These are phyloP conservation scores for Zeus faber DNA, from an alignment of 2,113 vertebrate genomes.

Conservation along the genomic window DNA sequence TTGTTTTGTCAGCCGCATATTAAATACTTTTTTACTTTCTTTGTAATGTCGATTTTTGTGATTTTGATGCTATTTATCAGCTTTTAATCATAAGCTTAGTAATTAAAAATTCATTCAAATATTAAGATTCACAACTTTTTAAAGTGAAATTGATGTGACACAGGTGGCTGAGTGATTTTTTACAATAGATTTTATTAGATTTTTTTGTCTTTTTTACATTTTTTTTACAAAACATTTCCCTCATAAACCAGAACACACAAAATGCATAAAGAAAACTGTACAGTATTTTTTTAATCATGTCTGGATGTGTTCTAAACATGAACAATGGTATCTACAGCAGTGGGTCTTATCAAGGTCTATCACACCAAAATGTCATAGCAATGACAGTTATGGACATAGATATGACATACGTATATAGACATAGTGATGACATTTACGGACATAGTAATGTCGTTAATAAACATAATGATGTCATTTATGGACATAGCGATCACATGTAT, in stretches of 20 bases:
- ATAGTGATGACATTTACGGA: neutral
- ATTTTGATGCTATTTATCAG: too few species aligned
- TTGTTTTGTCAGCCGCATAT: too few species aligned
- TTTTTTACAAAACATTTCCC: conserved; percentile 76
- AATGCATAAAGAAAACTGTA: conserved; percentile 78
- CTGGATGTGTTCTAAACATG: conserved; percentile 71
- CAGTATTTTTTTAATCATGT: conserved; percentile 67
- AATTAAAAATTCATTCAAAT: too few species aligned
- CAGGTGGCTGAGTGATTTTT: conserved; percentile 50
- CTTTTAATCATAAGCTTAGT: too few species aligned
- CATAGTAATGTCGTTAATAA: too few species aligned
- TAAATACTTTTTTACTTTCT: too few species aligned
- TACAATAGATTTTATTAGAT: conserved; percentile 67
- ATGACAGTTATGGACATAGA: conserved; percentile 44
- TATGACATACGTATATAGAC: too few species aligned
- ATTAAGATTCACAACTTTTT: too few species aligned
- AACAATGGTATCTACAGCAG: conserved; percentile 76
- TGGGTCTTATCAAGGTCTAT: conserved; percentile 67
- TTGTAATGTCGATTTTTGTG: too few species aligned
- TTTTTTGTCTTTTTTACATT: conserved; percentile 32
- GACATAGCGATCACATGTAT: too few species aligned
- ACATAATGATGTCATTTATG: too few species aligned
- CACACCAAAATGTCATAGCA: conserved; percentile 64
- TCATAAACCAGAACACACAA: conserved; percentile 77
- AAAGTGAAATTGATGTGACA: too few species aligned